These are phyloP conservation scores for Danaus melanippus DNA, from an alignment of 1,140 invertebrate genomes.

Conservation along the genomic window DNA sequence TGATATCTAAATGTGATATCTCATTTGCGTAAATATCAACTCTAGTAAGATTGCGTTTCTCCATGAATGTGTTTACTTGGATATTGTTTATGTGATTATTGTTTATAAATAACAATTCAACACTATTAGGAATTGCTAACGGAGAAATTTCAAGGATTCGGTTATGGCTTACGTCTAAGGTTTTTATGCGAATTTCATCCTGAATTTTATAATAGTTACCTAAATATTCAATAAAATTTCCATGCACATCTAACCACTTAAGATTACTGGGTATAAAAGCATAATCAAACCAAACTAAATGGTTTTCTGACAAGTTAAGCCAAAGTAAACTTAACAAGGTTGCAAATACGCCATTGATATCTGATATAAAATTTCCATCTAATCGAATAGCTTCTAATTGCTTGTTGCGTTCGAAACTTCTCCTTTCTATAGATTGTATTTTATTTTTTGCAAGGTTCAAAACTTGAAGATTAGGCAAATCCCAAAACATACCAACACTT, in stretches of 20 bases:
- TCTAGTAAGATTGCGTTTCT: slow-evolving; percentile 85
- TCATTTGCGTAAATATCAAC: slow-evolving; percentile 93
- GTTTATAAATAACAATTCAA: slow-evolving; percentile 90
- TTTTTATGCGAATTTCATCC: slow-evolving; percentile 83
- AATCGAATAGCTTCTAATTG: slow-evolving; percentile 87
- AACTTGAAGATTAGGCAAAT: slow-evolving; percentile 85
- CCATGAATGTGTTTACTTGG: slow-evolving; percentile 87
- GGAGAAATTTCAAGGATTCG: slow-evolving; percentile 85
- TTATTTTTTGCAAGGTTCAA: slow-evolving; percentile 91
- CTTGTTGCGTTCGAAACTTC: slow-evolving; percentile 85
- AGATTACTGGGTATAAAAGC: slow-evolving; percentile 88
- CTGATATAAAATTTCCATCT: slow-evolving; percentile 88
- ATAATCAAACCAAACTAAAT: slow-evolving; percentile 92
- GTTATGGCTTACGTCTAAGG: slow-evolving; percentile 90
- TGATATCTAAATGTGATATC: slow-evolving; percentile 85
- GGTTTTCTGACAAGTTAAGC: slow-evolving; percentile 91
- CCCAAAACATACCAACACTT: slow-evolving; percentile 87
- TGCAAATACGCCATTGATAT: slow-evolving; percentile 89
- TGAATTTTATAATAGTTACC: slow-evolving; percentile 89
- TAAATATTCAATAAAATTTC: slow-evolving; percentile 87
- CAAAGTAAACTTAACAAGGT: slow-evolving; percentile 84
- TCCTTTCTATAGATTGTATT: slow-evolving; percentile 84
- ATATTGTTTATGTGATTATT: slow-evolving; percentile 89
- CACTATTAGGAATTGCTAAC: slow-evolving; percentile 87
- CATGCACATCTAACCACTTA: slow-evolving; percentile 92